phyloP scores from a whole-genome alignment of 37 sponge, comb jelly and placozoan genomes.

The Diacarnus erythraeanus region DNA sequence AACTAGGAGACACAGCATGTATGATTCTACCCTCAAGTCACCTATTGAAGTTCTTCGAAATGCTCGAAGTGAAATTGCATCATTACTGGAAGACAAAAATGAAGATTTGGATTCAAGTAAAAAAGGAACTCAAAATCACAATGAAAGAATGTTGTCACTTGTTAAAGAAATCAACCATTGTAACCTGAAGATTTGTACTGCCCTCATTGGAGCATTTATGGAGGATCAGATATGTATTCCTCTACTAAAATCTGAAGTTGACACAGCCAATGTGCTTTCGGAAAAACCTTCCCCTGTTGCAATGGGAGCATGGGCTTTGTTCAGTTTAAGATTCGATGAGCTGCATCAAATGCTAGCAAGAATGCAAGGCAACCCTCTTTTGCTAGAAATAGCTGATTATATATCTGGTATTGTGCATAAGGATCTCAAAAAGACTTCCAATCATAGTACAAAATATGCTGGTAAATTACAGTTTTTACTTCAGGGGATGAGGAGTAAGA shows the following conservation, averaged over 20 bases:
- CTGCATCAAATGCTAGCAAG: constrained; percentile 30
- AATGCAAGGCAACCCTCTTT: constrained; percentile 6
- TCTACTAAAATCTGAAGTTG: constrained; percentile 31
- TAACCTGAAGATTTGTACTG: constrained; percentile 31
- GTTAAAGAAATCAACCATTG: constrained; percentile 17
- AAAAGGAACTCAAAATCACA: background rate
- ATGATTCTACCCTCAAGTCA: background rate
- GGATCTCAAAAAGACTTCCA: background rate
- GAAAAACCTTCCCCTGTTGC: constrained; percentile 36
- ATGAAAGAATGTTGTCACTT: constrained; percentile 38
- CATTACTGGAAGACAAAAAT: constrained; percentile 12
- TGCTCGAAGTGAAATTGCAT: constrained; percentile 23
- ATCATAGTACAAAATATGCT: constrained; percentile 19
- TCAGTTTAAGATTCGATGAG: constrained; percentile 38
- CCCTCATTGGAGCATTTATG: constrained; percentile 70
- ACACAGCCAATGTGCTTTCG: constrained; percentile 48
- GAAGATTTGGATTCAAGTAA: constrained; percentile 4
- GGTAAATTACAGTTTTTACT: constrained; percentile 65
- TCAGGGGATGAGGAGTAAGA: constrained; percentile 27
- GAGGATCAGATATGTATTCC: constrained; percentile 58
- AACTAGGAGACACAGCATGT: background rate
- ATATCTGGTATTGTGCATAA: constrained; percentile 33
- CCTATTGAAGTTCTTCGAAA: constrained; percentile 6
- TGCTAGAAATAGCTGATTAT: constrained; percentile 42
- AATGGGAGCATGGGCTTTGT: constrained; percentile 61